These are phyloP conservation scores for Keiferia lycopersicella DNA, from an alignment of 2,888 invertebrate species.

Conservation along the genomic window DNA sequence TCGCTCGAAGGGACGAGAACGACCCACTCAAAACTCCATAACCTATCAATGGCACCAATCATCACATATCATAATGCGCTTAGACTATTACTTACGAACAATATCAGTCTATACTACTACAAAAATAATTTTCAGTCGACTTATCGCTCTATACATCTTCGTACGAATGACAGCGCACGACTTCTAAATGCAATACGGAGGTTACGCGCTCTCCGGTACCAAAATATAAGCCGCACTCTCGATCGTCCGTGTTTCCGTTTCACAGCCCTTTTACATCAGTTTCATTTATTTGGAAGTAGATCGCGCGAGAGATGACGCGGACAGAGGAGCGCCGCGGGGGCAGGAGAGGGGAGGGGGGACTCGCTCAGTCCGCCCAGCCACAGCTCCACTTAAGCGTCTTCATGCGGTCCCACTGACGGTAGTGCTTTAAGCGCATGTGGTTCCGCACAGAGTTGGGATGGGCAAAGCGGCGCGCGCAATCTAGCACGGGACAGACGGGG, in stretches of 20 bases:
- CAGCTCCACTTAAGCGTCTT: slow-evolving; percentile 89
- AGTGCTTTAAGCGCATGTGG: slow-evolving; percentile 93
- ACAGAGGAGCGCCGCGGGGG: slow-evolving; percentile 13
- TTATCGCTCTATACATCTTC: slow-evolving; percentile 68
- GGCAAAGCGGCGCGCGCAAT: slow-evolving; percentile 88
- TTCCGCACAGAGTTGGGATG: slow-evolving; percentile 94
- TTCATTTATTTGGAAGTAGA: slow-evolving; percentile 42
- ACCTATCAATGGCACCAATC: slow-evolving; percentile 80
- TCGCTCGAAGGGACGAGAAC: slow-evolving; percentile 61
- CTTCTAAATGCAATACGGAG: slow-evolving; percentile 71
- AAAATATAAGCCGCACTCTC: slow-evolving; percentile 18
- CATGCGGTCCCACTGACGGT: slow-evolving; percentile 91
- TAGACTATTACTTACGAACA: slow-evolving; percentile 65
- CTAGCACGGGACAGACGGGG: slow-evolving; percentile 88
- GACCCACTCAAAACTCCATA: slow-evolving; percentile 69
- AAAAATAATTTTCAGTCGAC: slow-evolving; percentile 81
- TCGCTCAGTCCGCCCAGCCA: slow-evolving; percentile 68
- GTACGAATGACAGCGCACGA: slow-evolving; percentile 51
- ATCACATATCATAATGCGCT: slow-evolving; percentile 80
- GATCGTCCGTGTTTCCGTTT: slow-evolving; percentile 41
- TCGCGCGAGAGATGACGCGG: slow-evolving; percentile 36
- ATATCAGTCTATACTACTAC: slow-evolving; percentile 81
- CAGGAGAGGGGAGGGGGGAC: not conserved
- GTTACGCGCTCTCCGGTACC: slow-evolving; percentile 41
- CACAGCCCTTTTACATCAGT: slow-evolving; percentile 53